Base-by-base conservation (phyloP, 2,113 vertebrate genomes). In the Tupaia chinensis region DNA sequence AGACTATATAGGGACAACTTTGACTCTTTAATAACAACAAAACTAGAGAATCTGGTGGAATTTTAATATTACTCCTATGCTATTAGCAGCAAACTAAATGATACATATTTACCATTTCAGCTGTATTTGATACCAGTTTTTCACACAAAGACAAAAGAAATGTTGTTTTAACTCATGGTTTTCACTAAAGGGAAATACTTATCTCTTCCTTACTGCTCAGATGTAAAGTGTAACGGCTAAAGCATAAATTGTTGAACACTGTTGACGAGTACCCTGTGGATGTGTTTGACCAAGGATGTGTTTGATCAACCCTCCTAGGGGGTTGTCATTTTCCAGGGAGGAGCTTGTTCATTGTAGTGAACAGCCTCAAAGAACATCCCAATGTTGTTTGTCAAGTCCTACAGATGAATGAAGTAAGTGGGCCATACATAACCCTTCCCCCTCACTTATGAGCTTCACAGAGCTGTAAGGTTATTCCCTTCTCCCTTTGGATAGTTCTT, bases 381-480 rank as follows among this genome's bases (percentile, higher is more conserved):
- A 98, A 97, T 97, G 86, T 97, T 93, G 94, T 98, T 98, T 97
- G 98, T 98, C 98, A 99, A 98, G 96, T 97, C 61, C 65, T 56
- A 97, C 97, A 98, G 99, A 98, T 98, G 99, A 99, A 98, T 99
- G 99, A 98, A 99, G 98, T 98, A 98, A 95, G 97, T 95, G 66
- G 97, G 98, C 98, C 98, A 88, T 98, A 97, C 98, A 99, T 98
- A 44, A 44, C 98, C 98, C 98, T 98, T 99, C 98, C 97, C 94
- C 97, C 56, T 12, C 88, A 54, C 70, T 72, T 97, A 98, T 97
- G 98, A 98, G 98, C 98, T 99, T 99, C 98, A 97, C 90, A 94
- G 98, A 98, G 98, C 98, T 98, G 88, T 98, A 97, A 98, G 97
- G 94, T 91, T 82, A 90, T 94, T 99, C 98, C 98, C 98, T 99